Evolutionary conservation across 2,113 vertebrate genomes (phyloP), one percentile per base, ranked within the genome.

Genomic region (Mormyrus iriodes): DNA sequence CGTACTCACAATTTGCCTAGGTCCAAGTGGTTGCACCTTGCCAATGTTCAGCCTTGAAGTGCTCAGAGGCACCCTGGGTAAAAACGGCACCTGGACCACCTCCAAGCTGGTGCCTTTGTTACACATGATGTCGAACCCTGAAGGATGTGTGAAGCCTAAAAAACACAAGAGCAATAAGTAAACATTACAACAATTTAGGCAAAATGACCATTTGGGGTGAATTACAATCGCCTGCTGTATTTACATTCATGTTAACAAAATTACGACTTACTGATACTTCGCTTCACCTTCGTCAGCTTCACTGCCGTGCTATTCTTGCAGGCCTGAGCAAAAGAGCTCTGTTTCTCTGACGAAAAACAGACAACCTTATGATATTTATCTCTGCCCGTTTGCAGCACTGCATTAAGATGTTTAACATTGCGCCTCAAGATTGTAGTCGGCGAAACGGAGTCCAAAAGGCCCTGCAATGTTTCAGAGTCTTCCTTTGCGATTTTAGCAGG

Each of bases 221-320:
- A 46, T 84, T 84, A 84, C 82, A 84, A 84, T 84, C 13, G 35
- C 39, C 44, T 84, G 82, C 48, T 17, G 42, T 48, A 84, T 48
- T 84, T 8, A 84, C 21, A 21, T 84, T 44, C 0, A 84, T 84
- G 35, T 84, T 84, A 83, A 83, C 79, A 83, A 44, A 83, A 83
- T 83, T 83, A 83, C 79, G 12, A 83, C 79, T 83, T 42, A 83
- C 79, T 83, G 39, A 83, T 83, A 19, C 79, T 83, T 21, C 79
- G 35, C 79, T 83, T 42, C 79, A 83, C 42, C 0, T 83, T 83
- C 7, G 39, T 83, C 0, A 83, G 79, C 79, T 83, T 83, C 10
- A 83, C 35, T 39, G 79, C 79, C 0, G 79, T 83, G 79, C 2
- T 44, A 1, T 44, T 83, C 39, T 83, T 83, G 5, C 35, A 83